A percentile compares a stretch with the other conserved stretches of the same genome.
Evolutionary conservation across 2,888 invertebrate genomes (phyloP).

Genomic region (Tortricodes alternella): DNA sequence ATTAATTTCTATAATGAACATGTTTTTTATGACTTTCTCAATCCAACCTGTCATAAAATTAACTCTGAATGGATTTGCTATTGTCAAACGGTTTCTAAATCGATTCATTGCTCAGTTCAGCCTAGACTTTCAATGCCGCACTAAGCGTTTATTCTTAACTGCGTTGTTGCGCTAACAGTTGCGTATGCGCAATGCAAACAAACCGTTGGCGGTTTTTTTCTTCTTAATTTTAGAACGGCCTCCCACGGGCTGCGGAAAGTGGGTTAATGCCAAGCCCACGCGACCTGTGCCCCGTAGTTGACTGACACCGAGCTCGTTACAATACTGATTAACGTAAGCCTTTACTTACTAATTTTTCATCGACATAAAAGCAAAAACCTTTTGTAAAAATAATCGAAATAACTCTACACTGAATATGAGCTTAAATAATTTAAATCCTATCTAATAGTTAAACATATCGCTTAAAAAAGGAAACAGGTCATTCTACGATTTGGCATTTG

Average conservation of each 20-base stretch:
- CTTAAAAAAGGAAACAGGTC: no score
- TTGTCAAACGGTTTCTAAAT: conserved; percentile 34
- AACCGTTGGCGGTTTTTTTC: conserved; percentile 58
- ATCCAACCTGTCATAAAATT: conserved; percentile 5
- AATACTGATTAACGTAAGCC: conserved; percentile 30
- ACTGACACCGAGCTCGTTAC: conserved; percentile 59
- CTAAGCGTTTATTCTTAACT: conserved; percentile 56
- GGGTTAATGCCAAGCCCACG: conserved; percentile 79
- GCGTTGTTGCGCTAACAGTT: conserved; percentile 59
- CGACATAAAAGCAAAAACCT: background rate
- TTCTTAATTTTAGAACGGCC: conserved; percentile 73
- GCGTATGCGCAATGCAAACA: conserved; percentile 58
- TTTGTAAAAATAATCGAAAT: no score
- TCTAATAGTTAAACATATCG: no score
- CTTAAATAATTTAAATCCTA: background rate
- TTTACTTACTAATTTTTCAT: conserved; percentile 2
- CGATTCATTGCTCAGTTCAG: conserved; percentile 39
- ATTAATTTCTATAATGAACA: conserved; percentile 10
- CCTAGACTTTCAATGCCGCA: conserved; percentile 47
- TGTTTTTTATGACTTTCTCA: conserved; percentile 17
- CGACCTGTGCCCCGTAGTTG: conserved; percentile 60
- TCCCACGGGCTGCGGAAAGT: conserved; percentile 72
- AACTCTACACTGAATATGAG: background rate
- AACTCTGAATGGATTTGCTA: conserved; percentile 28
- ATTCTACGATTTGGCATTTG: background rate